These are phyloP conservation scores for Coremacera marginata DNA, from an alignment of 2,888 invertebrate species.

Conservation along the genomic window DNA sequence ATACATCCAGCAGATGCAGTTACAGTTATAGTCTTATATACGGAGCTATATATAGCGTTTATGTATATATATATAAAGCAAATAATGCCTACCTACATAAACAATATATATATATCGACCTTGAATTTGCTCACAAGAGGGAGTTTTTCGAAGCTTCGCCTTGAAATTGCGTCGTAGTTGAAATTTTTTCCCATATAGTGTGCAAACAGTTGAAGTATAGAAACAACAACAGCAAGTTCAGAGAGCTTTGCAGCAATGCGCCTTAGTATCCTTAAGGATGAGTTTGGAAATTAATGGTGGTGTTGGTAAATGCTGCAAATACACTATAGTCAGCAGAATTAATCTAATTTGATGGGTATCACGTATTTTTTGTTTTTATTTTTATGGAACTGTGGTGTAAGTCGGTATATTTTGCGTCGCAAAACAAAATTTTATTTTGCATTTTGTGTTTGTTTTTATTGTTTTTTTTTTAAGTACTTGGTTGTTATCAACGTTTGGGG, in stretches of 20 bases:
- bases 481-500: background rate
- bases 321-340: no score
- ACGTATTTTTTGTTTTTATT: no score
- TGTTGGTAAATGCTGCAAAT: background rate
- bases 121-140: constrained; percentile 2
- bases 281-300: background rate
- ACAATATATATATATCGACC: constrained; percentile 1
- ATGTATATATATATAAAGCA: background rate
- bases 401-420: background rate
- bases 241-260: background rate
- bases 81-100: background rate
- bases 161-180: constrained; percentile 21
- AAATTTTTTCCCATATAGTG: background rate
- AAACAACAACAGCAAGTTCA: background rate
- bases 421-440: background rate
- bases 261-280: background rate
- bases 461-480: background rate
- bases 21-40: no score
- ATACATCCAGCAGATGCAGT: no score
- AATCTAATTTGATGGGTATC: no score
- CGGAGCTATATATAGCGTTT: no score
- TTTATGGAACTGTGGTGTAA: background rate
- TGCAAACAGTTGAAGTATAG: background rate
- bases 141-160: background rate
- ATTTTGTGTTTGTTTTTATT: background rate